Conservation (phyloP, 2,888 invertebrate species). For the Fragum fragum region DNA sequence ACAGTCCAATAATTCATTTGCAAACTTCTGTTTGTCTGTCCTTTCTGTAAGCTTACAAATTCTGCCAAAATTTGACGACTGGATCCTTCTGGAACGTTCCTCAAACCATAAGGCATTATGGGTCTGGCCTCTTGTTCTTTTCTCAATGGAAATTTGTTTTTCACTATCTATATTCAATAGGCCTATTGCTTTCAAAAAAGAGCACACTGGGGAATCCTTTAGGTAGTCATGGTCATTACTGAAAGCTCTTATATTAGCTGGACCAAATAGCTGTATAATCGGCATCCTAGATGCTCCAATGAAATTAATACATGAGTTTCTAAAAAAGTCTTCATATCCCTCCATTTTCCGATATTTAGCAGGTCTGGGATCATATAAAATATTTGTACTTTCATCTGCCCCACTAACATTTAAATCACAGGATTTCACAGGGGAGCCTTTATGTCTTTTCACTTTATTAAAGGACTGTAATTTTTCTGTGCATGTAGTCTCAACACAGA, state of each 20-base stretch:
- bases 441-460: not conserved
- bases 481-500: not conserved
- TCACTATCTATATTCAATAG: not conserved
- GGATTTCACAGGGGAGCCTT: too few relatives aligned
- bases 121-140: not conserved
- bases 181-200: not conserved
- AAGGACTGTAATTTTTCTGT: conserved; percentile 11
- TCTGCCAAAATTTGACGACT: not conserved
- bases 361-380: too few relatives aligned
- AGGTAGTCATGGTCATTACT: not conserved
- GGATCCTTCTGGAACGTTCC: not conserved
- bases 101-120: not conserved
- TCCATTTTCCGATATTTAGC: not conserved
- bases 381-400: too few relatives aligned
- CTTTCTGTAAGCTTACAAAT: not conserved
- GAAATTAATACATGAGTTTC: not conserved
- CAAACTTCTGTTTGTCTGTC: not conserved
- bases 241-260: not conserved
- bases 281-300: not conserved
- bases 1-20: not conserved
- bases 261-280: not conserved
- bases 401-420: too few relatives aligned
- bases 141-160: not conserved
- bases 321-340: not conserved
- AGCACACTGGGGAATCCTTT: not conserved